Evolutionary conservation across 1,140 invertebrate genomes (phyloP), one percentile per base, ranked within the genome.

Genomic region (Drosophila bocqueti): DNA sequence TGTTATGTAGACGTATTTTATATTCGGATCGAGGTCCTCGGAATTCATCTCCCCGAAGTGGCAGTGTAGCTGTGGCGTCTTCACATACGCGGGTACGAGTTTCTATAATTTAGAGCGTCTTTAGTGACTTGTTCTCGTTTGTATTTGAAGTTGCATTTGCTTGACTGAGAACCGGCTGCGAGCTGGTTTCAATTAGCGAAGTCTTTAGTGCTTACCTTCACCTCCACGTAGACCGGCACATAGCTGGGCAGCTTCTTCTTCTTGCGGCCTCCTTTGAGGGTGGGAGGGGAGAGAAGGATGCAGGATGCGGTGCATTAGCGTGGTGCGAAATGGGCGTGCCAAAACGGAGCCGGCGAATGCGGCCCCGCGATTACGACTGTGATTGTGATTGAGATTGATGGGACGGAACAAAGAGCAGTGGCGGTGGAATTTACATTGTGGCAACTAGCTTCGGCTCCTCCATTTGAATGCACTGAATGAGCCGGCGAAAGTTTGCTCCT

Each of bases 1-100:
- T 64, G 96, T 79, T 58, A 97, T 94, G 83, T 96, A 97, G 0
- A 96, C 92, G 72, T 95, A 95, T 57, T 94, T 94, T 1, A 93
- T 93, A 24, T 95, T 94, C 0, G 93, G 83, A 36, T 94, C 92
- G 0, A 94, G 84, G 10, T 79, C 54, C 42, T 93, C 91, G 1
- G 94, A 93, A 10, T 94, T 93, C 57, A 96, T 92, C 36, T 94
- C 93, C 0, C 96, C 96, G 73, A 96, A 96, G 26, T 94, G 90
- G 1, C 95, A 95, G 43, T 96, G 94, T 6, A 97, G 82, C 16
- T 94, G 94, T 16, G 96, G 96, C 4, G 96, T 95, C 65, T 95
- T 94, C 2, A 95, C 85, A 61, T 81, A 93, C 7, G 80, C 81
- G 16, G 91, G 92, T 9, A 93, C 85, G 3, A 92, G 81, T 93